Percentiles rank a stretch among this genome's conserved stretches.
phyloP scores from a whole-genome alignment of 2,888 invertebrate species.

The Epirrhoe tristata region DNA sequence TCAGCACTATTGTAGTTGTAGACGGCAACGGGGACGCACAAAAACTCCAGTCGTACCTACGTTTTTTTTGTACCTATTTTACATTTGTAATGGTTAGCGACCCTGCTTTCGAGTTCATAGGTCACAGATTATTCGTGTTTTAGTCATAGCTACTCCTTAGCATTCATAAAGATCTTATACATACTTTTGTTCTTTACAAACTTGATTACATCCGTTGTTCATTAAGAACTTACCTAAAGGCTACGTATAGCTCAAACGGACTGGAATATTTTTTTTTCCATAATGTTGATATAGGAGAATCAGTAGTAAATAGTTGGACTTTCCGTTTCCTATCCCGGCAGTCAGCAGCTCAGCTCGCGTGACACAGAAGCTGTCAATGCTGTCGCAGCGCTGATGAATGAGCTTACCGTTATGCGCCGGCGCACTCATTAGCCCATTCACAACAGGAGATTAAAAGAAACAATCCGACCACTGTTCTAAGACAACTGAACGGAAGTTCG shows the following conservation, averaged over 20 bases:
- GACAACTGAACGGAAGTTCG: slow-evolving; percentile 76
- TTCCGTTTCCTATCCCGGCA: slow-evolving; percentile 22
- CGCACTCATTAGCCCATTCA: slow-evolving; percentile 76
- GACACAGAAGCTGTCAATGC: slow-evolving; percentile 80
- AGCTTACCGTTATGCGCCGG: slow-evolving; percentile 74
- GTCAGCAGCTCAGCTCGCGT: slow-evolving; percentile 53
- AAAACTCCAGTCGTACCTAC: slow-evolving; percentile 33
- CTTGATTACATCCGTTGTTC: too few species aligned
- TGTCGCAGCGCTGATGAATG: slow-evolving; percentile 82
- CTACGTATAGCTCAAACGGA: neutral
- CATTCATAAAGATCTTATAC: too few species aligned
- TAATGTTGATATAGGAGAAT: neutral
- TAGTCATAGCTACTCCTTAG: too few species aligned
- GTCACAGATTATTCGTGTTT: neutral
- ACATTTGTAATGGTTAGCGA: slow-evolving; percentile 1
- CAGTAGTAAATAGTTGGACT: slow-evolving; percentile 1
- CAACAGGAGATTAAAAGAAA: slow-evolving; percentile 76
- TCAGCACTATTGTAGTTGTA: slow-evolving; percentile 75
- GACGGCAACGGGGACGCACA: slow-evolving; percentile 36
- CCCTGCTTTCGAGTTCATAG: neutral
- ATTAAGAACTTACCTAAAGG: too few species aligned
- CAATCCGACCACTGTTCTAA: slow-evolving; percentile 67
- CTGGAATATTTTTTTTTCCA: neutral
- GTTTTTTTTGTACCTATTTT: slow-evolving; percentile 20
- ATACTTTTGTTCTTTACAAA: too few species aligned